A percentile compares a stretch with the other conserved stretches of the same genome.
Evolutionary conservation across 2,113 vertebrate genomes (phyloP).

Genomic region (Anoplopoma fimbria): DNA sequence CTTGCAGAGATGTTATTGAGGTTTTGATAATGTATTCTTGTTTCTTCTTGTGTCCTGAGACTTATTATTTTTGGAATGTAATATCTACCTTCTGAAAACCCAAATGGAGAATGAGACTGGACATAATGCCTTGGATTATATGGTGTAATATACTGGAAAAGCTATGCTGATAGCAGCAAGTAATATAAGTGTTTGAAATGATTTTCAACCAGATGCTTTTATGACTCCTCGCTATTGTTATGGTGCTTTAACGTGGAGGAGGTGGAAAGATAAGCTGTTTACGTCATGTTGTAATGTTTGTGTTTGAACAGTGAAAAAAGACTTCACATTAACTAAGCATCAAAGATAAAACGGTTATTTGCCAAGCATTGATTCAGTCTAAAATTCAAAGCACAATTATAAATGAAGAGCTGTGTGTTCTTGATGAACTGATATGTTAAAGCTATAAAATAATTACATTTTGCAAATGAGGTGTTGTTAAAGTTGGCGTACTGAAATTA

Average conservation of each 20-base stretch:
- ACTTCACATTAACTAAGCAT: neutral
- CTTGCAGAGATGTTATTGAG: neutral
- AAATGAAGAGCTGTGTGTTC: neutral
- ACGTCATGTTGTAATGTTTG: neutral
- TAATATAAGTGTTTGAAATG: neutral
- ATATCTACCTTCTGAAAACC: neutral
- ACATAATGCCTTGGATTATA: neutral
- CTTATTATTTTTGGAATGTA: neutral
- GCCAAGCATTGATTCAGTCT: neutral
- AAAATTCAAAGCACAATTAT: neutral
- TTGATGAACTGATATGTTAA: neutral
- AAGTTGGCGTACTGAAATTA: conserved; percentile 1
- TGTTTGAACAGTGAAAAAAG: neutral
- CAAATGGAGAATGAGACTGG: neutral
- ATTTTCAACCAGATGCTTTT: neutral
- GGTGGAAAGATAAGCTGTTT: neutral
- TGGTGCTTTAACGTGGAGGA: neutral
- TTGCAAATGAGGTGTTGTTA: neutral
- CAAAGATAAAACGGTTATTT: neutral
- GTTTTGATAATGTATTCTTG: neutral
- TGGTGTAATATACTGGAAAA: neutral
- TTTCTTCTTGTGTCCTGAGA: neutral
- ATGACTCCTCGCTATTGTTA: neutral
- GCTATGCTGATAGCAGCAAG: neutral
- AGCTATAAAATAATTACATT: neutral